These are phyloP conservation scores for Diachasmimorpha longicaudata DNA, from an alignment of 1,140 invertebrate genomes.

Conservation along the genomic window DNA sequence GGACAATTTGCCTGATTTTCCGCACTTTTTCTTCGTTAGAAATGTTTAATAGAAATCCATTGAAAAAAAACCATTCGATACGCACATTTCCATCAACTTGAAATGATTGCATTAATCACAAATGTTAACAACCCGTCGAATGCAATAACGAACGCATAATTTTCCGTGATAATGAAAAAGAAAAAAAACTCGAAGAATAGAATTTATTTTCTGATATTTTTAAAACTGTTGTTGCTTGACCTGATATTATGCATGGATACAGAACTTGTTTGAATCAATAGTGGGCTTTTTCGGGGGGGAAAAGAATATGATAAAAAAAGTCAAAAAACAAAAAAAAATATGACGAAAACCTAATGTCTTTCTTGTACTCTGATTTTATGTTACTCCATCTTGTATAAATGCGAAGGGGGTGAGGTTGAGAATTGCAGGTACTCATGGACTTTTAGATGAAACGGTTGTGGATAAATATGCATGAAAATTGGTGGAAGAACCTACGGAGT, in stretches of 20 bases:
- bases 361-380: neutral
- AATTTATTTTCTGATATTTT: conserved; percentile 14
- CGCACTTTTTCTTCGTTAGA: too few relatives aligned
- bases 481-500: neutral
- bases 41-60: too few relatives aligned
- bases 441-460: neutral
- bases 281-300: neutral
- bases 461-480: conserved; percentile 2
- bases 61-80: too few relatives aligned
- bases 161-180: neutral
- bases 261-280: conserved; percentile 1
- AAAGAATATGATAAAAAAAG: neutral
- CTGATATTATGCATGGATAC: conserved; percentile 6
- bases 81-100: too few relatives aligned
- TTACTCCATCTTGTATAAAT: neutral
- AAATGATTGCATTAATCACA: too few relatives aligned
- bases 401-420: neutral
- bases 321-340: neutral
- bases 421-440: neutral
- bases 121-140: too few relatives aligned
- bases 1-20: too few relatives aligned
- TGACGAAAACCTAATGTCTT: neutral
- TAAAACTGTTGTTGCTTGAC: conserved; percentile 5
- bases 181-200: neutral
- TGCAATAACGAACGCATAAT: neutral